Conservation (phyloP, 2,888 invertebrate genomes). For the Acleris holmiana region DNA sequence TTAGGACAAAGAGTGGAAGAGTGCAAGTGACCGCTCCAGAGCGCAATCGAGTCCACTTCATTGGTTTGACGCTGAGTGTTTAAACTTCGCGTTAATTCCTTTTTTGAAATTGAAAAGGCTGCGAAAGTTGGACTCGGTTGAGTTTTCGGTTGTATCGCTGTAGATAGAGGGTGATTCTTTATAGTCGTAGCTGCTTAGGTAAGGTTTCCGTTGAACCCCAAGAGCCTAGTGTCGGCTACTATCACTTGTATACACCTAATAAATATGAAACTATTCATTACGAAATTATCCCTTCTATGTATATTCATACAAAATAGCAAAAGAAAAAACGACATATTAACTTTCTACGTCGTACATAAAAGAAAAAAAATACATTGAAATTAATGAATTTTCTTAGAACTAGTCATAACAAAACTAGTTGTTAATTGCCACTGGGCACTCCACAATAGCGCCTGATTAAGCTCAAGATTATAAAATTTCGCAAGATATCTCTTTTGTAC, state of each 20-base stretch:
- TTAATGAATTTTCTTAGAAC: neutral
- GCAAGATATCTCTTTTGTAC: slow-evolving; percentile 4
- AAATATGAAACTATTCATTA: too few relatives aligned
- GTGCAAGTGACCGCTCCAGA: slow-evolving; percentile 54
- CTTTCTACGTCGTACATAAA: too few relatives aligned
- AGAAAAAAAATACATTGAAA: neutral
- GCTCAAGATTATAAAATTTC: neutral
- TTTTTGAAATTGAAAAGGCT: slow-evolving; percentile 26
- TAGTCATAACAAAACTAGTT: neutral
- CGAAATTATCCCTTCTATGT: too few relatives aligned
- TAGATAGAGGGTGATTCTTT: too few relatives aligned
- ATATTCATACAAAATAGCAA: too few relatives aligned
- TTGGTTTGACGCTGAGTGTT: slow-evolving; percentile 46
- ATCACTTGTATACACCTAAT: too few relatives aligned
- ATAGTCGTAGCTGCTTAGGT: too few relatives aligned
- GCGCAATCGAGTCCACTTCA: slow-evolving; percentile 56
- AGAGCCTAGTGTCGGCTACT: too few relatives aligned
- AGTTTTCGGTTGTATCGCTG: neutral
- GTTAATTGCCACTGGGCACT: neutral
- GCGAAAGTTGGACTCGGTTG: neutral
- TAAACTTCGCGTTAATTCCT: slow-evolving; percentile 40
- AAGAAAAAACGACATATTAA: too few relatives aligned
- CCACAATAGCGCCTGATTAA: slow-evolving; percentile 7
- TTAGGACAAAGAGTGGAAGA: slow-evolving; percentile 59
- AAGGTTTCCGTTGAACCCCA: too few relatives aligned